These are phyloP conservation scores for Cebus imitator DNA, from an alignment of 2,113 vertebrate species.

Conservation along the genomic window DNA sequence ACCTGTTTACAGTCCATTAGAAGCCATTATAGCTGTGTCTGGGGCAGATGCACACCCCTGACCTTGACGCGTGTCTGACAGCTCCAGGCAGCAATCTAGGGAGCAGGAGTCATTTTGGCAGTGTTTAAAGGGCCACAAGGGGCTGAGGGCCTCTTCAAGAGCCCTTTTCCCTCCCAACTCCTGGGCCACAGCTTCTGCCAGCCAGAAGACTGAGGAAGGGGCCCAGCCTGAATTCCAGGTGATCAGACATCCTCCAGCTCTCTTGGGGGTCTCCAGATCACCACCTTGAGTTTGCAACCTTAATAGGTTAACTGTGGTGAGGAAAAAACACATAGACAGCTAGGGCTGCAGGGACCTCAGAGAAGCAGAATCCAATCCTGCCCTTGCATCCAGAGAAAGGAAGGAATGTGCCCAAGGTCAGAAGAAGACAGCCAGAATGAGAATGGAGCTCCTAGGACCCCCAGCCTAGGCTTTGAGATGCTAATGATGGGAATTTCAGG, in stretches of 20 bases:
- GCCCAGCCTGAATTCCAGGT: background rate
- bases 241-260: background rate
- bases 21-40: constrained; percentile 73
- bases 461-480: background rate
- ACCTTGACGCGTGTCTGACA: constrained; percentile 73
- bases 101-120: constrained; percentile 33
- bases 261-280: background rate
- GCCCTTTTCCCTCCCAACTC: background rate
- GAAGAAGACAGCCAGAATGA: background rate
- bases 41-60: constrained; percentile 61
- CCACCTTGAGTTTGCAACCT: background rate
- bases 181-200: background rate
- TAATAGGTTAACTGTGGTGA: background rate
- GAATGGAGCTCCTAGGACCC: background rate
- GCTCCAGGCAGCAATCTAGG: constrained; percentile 59
- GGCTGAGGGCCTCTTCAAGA: constrained; percentile 62
- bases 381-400: background rate
- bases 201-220: background rate
- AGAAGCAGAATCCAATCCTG: background rate
- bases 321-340: background rate
- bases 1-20: constrained; percentile 78
- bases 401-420: background rate
- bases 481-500: background rate
- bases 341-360: background rate
- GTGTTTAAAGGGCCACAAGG: constrained; percentile 8